Evolutionary conservation across 2,113 vertebrate species (phyloP).

Genomic region (Pardalotus punctatus): DNA sequence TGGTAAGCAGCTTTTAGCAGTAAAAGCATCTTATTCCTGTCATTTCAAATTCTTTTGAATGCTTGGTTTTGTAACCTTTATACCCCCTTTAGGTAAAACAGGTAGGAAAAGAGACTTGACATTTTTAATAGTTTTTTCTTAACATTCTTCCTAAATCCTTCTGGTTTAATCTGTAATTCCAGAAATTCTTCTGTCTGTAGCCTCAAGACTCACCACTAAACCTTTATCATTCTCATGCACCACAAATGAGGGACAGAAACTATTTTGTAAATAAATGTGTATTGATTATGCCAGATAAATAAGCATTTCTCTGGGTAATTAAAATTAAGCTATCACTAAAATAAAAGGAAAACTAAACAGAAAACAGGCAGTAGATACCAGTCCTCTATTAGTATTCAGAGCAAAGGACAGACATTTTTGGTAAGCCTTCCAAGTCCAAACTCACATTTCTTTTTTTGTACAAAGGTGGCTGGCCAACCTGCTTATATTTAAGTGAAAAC

Average conservation of each 20-base stretch:
- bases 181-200: not conserved
- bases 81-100: not conserved
- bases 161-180: not conserved
- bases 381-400: not conserved
- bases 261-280: not conserved
- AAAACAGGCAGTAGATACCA: not conserved
- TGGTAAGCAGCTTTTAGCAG: not conserved
- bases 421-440: not conserved
- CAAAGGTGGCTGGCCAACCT: not conserved
- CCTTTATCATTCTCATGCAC: not conserved
- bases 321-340: not conserved
- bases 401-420: not conserved
- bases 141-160: conserved; percentile 4
- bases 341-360: not conserved
- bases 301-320: not conserved
- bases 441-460: not conserved
- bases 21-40: conserved; percentile 14
- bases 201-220: not conserved
- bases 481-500: not conserved
- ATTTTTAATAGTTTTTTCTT: conserved; percentile 26
- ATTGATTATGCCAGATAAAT: not conserved
- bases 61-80: conserved; percentile 1
- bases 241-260: not conserved
- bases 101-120: not conserved
- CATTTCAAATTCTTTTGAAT: not conserved